Percentiles rank a stretch among this genome's conserved stretches.
Evolutionary conservation across 2,888 invertebrate species (phyloP).

Genomic region (Lymantria monacha): DNA sequence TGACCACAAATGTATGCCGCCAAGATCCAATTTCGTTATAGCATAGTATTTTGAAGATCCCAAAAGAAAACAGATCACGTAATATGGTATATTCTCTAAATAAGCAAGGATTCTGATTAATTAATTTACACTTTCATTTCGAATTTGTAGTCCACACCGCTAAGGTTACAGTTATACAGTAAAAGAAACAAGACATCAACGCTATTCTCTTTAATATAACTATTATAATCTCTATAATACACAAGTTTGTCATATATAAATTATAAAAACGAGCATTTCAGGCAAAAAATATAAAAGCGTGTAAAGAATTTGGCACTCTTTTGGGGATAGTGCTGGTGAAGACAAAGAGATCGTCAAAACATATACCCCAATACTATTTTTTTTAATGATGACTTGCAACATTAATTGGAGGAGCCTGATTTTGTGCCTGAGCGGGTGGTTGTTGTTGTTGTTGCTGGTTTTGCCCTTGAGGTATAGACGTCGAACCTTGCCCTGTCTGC

Average conservation of each 20-base stretch:
- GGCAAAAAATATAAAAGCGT: conserved; percentile 26
- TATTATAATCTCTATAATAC: conserved; percentile 20
- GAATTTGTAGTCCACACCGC: too few species aligned
- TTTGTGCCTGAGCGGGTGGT: conserved; percentile 29
- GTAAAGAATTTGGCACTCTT: conserved; percentile 41
- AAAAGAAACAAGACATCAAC: neutral
- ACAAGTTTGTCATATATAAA: conserved; percentile 14
- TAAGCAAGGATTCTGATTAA: too few species aligned
- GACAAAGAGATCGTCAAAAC: neutral
- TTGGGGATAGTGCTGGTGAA: conserved; percentile 19
- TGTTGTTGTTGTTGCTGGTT: conserved; percentile 25
- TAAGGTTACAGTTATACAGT: too few species aligned
- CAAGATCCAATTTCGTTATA: too few species aligned
- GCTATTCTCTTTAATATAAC: conserved; percentile 17
- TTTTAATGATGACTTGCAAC: conserved; percentile 19
- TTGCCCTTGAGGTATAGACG: conserved; percentile 31
- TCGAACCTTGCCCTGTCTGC: conserved; percentile 32
- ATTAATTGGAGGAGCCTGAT: conserved; percentile 26
- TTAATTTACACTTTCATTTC: too few species aligned
- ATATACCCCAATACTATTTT: conserved; percentile 1
- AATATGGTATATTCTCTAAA: too few species aligned
- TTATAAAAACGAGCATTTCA: conserved; percentile 22
- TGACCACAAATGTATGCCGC: too few species aligned
- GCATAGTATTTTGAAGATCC: too few species aligned
- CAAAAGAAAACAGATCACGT: too few species aligned